phyloP scores from a whole-genome alignment of 2,113 vertebrate species.

The Hippocampus zosterae region DNA sequence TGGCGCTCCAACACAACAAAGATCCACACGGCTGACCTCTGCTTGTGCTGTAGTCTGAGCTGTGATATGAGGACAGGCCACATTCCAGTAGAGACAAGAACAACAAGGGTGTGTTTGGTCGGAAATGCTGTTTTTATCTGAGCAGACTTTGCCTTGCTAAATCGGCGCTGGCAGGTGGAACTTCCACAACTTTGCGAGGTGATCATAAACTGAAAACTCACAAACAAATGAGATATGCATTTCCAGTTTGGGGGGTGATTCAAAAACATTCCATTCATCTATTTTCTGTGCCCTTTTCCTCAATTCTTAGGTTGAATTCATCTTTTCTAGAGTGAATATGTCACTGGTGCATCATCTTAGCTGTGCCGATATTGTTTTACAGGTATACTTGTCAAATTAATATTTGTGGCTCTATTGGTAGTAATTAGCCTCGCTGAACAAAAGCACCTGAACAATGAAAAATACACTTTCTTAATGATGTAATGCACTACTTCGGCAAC shows the following conservation, averaged over 20 bases:
- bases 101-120: constrained; percentile 18
- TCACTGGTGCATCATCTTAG: too few species aligned
- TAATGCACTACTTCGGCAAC: too few species aligned
- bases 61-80: constrained; percentile 20
- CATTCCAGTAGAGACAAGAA: constrained; percentile 32
- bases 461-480: too few species aligned
- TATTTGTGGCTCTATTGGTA: too few species aligned
- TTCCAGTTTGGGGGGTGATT: background rate
- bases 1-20: background rate
- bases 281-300: too few species aligned
- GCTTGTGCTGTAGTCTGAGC: constrained; percentile 7
- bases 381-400: too few species aligned
- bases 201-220: background rate
- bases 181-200: constrained; percentile 9
- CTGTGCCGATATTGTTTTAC: too few species aligned
- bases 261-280: background rate
- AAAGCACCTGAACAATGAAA: too few species aligned
- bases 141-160: constrained; percentile 25
- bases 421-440: too few species aligned
- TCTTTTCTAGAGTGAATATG: too few species aligned
- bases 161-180: background rate
- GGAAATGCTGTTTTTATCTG: constrained; percentile 18
- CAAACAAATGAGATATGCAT: background rate
- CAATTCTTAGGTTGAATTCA: too few species aligned
- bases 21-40: background rate